phyloP scores from a whole-genome alignment of 2,797 vertebrate genomes.

The Sternarchorhynchus goeldii region DNA sequence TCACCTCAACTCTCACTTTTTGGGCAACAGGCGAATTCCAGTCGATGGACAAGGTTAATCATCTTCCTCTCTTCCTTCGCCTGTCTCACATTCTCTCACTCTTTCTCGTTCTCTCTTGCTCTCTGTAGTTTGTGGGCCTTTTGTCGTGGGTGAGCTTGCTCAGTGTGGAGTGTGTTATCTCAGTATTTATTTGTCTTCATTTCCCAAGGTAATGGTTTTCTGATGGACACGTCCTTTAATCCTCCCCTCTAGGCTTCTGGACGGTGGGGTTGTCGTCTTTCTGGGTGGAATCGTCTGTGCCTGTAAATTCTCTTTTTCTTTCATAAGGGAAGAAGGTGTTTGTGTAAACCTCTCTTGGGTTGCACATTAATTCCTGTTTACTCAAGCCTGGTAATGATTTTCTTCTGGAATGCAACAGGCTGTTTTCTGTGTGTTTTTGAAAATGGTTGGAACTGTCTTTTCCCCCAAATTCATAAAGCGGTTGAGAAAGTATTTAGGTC shows the following conservation, averaged over 20 bases:
- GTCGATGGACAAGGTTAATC: slow-evolving; percentile 78
- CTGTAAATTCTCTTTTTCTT: background rate
- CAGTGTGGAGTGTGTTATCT: background rate
- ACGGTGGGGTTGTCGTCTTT: background rate
- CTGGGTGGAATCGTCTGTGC: background rate
- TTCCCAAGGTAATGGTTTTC: background rate
- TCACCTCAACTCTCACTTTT: slow-evolving; percentile 75
- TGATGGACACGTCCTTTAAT: slow-evolving; percentile 1
- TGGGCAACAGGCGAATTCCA: slow-evolving; percentile 74
- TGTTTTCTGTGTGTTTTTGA: background rate
- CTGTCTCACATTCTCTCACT: background rate
- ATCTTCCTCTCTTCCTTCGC: slow-evolving; percentile 5
- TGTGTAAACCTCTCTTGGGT: background rate
- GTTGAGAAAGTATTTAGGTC: background rate
- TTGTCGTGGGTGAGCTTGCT: background rate
- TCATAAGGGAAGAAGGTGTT: background rate
- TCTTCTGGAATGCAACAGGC: background rate
- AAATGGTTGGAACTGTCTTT: background rate
- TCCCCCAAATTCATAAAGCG: background rate
- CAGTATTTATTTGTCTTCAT: background rate
- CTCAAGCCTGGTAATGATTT: background rate
- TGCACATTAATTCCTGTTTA: background rate
- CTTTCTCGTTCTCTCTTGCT: background rate
- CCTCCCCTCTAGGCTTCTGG: slow-evolving; percentile 2
- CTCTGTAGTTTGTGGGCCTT: background rate